Base-by-base conservation (phyloP, 2,888 invertebrate species). In the Aleiodes testaceus region DNA sequence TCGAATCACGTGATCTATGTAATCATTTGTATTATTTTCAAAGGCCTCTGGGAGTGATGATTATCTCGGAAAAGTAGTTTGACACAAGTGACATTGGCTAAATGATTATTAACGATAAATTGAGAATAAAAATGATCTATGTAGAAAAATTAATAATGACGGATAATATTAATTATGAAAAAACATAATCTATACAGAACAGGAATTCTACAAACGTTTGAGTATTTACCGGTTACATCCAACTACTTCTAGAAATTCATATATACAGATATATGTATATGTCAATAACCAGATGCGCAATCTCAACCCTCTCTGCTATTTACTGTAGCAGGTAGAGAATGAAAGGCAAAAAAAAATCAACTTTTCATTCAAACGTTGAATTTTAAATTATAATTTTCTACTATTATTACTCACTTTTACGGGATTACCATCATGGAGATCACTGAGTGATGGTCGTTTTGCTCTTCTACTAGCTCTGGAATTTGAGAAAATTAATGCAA, bases 401-500 rank as follows among this genome's bases (percentile, higher is more conserved):
- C 49, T 16, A 14, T 49, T 14, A n/a, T 49, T 49, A 72, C 80
- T 84, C 83, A 89, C 90, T 87, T 89, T 89, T 68, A 85, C 80
- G 49, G 84, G 81, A 77, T 82, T 85, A 70, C 89, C 90, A 75
- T 91, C 90, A 81, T 96, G 95, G 53, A 96, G 88, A 82, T 95
- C 95, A 18, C 95, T 95, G 70, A 96, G 89, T 22, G 95, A 95
- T 1, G 96, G 96, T 75, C 96, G 90, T 84, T 95, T 95, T 0
- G 93, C 93, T 77, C 94, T 89, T 81, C 93, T 92, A 69, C 87
- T 87, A 70, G 86, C 75, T 75, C 87, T 87, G 74, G 18, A 50
- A 65, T 12, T 66, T 47, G 20, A 65, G 9, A 47, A 12, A 65
- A 53, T 59, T 68, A 30, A 16, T 59, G 20, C 3, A 2, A 36